These are phyloP conservation scores for Limanda limanda DNA, from an alignment of 2,113 vertebrate genomes.

Conservation along the genomic window DNA sequence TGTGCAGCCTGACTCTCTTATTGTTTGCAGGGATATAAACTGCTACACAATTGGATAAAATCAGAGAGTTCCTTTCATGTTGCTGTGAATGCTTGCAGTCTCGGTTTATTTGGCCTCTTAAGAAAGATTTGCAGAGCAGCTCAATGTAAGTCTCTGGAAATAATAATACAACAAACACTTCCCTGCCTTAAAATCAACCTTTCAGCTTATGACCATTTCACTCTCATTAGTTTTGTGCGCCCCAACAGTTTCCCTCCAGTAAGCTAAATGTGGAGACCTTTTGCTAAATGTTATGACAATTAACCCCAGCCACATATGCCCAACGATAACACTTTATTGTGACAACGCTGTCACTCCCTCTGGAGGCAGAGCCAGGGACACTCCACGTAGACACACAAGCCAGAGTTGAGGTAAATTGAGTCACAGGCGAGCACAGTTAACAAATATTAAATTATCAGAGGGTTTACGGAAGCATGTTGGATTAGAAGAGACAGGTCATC, in stretches of 20 bases:
- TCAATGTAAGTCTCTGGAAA: slow-evolving; percentile 13
- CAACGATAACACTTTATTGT: slow-evolving; percentile 29
- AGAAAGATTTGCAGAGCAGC: slow-evolving; percentile 23
- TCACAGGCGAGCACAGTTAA: slow-evolving; percentile 31
- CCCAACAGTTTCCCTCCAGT: slow-evolving; percentile 23
- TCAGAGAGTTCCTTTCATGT: slow-evolving; percentile 11
- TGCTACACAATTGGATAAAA: slow-evolving; percentile 16
- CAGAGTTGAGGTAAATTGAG: slow-evolving; percentile 47
- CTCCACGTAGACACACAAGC: slow-evolving; percentile 24
- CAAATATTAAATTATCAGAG: slow-evolving; percentile 41
- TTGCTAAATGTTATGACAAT: slow-evolving; percentile 48
- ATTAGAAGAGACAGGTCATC: slow-evolving; percentile 67
- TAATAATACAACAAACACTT: not conserved
- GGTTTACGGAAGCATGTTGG: slow-evolving; percentile 26
- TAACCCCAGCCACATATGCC: slow-evolving; percentile 14
- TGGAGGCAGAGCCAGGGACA: slow-evolving; percentile 7
- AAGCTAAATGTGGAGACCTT: slow-evolving; percentile 25
- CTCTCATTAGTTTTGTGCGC: slow-evolving; percentile 28
- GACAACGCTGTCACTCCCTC: slow-evolving; percentile 38
- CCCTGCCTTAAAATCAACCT: not conserved
- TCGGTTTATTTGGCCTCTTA: slow-evolving; percentile 31
- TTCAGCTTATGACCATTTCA: slow-evolving; percentile 18
- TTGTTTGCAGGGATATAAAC: slow-evolving; percentile 36
- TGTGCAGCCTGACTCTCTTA: slow-evolving; percentile 8
- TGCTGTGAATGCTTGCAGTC: slow-evolving; percentile 11